Evolutionary conservation across 2,888 invertebrate genomes (phyloP), one percentile per base, ranked within the genome.

Genomic region (Spatulosminthurus flaviceps): DNA sequence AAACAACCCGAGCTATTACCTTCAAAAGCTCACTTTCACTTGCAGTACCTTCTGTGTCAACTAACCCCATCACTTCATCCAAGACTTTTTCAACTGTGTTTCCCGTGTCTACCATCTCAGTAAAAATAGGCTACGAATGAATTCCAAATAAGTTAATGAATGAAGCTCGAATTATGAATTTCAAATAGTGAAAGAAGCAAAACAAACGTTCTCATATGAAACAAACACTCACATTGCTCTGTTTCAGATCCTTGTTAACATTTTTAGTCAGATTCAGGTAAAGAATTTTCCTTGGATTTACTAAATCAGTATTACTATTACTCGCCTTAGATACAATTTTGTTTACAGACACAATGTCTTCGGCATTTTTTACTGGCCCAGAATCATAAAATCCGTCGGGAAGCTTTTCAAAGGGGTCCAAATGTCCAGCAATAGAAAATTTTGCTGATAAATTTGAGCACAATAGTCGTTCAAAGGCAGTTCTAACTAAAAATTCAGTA

Each of bases 331-430:
- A 51, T 51, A 19, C n/a, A 0, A 72, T 71, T 29, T 72, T 71
- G 4, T 34, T 61, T 1, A 78, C 2, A 21, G 76, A 67, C 0
- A 26, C 28, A 11, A 72, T 34, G 19, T 71, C 71, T 64, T 61
- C 72, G 2, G 71, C 29, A 19, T 60, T 19, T 64, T 72, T 64
- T 7, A 64, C 71, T n/a, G 24, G 29, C n/a, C 83, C 83, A 80
- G 75, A 75, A 24, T 83, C 83, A 66, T 78, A 86, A 79, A 86
- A 86, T 19, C 88, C 88, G 81, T 88, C 87, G 83, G 88, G 87
- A 0, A 91, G 92, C 24, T 90, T 88, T 79, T 92, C 92, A 81
- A 90, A 90, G 51, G 92, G 89, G 1, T 90, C 90, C 41, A 92
- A 86, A 1, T 89, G 88, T 5, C 92, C 91, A 0, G 90, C 90